Evolutionary conservation across 2,888 invertebrate species (phyloP).

Genomic region (Hemithea aestivaria): DNA sequence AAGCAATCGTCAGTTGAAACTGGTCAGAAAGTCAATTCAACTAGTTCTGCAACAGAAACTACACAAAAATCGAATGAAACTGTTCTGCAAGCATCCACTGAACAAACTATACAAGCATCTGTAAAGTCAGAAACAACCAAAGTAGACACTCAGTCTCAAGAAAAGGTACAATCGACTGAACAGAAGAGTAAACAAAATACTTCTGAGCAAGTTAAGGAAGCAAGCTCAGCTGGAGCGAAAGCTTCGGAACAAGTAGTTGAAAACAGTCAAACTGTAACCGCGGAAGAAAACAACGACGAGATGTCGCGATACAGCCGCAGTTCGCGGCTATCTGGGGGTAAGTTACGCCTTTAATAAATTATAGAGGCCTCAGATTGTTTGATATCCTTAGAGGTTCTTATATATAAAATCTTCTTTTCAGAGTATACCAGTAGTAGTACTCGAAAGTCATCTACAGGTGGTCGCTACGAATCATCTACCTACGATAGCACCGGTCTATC

Average conservation of each 20-base stretch:
- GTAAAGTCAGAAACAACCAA: conserved; percentile 3
- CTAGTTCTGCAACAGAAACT: not conserved
- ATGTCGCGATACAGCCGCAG: conserved; percentile 82
- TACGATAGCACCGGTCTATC: conserved; percentile 53
- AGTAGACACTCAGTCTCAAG: conserved; percentile 14
- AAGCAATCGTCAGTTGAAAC: not conserved
- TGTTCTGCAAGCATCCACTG: conserved; percentile 5
- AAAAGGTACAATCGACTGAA: conserved; percentile 21
- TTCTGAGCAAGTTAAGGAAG: conserved; percentile 30
- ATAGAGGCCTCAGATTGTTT: too few species aligned
- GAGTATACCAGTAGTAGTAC: conserved; percentile 71
- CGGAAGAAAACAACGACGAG: conserved; percentile 60
- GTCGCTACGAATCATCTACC: conserved; percentile 60
- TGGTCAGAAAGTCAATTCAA: too few species aligned
- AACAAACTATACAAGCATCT: conserved; percentile 8
- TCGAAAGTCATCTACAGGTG: conserved; percentile 54
- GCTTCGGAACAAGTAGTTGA: conserved; percentile 32
- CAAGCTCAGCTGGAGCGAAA: conserved; percentile 35
- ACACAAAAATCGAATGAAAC: conserved; percentile 2
- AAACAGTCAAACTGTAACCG: conserved; percentile 65
- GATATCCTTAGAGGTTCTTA: too few species aligned
- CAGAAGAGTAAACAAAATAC: conserved; percentile 24
- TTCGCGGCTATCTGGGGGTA: conserved; percentile 82
- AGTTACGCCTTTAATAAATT: conserved; percentile 25
- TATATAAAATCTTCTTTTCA: too few species aligned